Evolutionary conservation across 2,113 vertebrate species (phyloP), one percentile per base, ranked within the genome.

Genomic region (Dipodomys ordii): DNA sequence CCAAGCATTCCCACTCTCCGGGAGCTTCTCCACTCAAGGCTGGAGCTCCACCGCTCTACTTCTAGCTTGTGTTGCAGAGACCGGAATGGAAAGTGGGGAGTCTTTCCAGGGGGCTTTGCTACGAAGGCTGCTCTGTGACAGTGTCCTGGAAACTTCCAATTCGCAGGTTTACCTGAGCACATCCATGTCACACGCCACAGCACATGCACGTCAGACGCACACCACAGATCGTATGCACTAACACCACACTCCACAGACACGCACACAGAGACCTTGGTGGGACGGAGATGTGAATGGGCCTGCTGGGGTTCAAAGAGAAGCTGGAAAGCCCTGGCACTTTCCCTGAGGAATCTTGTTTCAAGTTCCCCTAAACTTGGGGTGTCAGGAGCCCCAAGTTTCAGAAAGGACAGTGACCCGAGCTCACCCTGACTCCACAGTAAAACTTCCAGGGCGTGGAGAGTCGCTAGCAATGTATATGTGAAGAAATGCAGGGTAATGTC

Each of bases 1-100:
- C 15, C 16, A 57, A 57, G 53, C 3, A 57, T 13, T 57, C 53
- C 49, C 12, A 53, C 49, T 53, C 49, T 53, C 49, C 49, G 15
- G 4, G 53, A 57, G 53, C 53, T 57, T 57, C 19, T 57, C 12
- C 53, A 19, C 53, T 18, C 53, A 57, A 57, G 53, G 53, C 12
- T 13, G 53, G 53, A 57, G 53, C 53, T 57, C 53, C 53, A 57
- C 53, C 12, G 53, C 53, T 57, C 53, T 18, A 57, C 53, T 57
- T 57, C 12, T 16, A 57, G 53, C 53, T 57, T 57, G 53, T 13
- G 53, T 16, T 57, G 6, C 32, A 53, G 39, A 20, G 57, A 53
- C 27, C 22, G 73, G 4, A 39, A 2, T 73, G 27, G 49, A 57
- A 69, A 2, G 2, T 0, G 1, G 4, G 9, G 2, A 20, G 8